These are phyloP conservation scores for Pentamera pediparva DNA, from an alignment of 53 echinoderm and acorn worm species.

Conservation along the genomic window DNA sequence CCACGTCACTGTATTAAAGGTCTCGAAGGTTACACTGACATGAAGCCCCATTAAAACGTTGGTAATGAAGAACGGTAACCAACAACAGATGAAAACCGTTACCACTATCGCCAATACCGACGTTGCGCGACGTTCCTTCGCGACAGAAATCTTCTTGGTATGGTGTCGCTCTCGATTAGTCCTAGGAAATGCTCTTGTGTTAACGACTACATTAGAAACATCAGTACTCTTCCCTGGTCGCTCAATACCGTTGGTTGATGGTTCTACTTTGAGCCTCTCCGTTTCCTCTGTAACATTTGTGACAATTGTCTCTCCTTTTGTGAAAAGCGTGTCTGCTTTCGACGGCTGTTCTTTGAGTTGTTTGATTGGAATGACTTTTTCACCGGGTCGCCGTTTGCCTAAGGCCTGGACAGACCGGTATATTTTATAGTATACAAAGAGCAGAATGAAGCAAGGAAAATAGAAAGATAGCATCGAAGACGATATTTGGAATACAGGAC, in stretches of 20 bases:
- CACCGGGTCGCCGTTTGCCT: conserved; percentile 53
- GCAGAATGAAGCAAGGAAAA: conserved; percentile 87
- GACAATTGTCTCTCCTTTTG: conserved; percentile 13
- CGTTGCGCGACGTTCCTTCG: conserved; percentile 88
- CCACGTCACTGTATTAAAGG: conserved; percentile 86
- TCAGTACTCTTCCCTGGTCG: background rate
- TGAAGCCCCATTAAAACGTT: conserved; percentile 84
- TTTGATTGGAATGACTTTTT: conserved; percentile 3
- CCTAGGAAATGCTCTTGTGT: background rate
- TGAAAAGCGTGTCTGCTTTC: background rate
- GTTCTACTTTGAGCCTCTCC: conserved; percentile 20
- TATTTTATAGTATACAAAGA: conserved; percentile 94
- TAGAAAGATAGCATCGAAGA: conserved; percentile 91
- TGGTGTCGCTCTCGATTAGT: background rate
- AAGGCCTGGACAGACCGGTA: conserved; percentile 90
- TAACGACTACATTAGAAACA: no score
- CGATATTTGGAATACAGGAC: conserved; percentile 78
- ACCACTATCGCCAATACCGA: conserved; percentile 87
- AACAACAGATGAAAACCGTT: conserved; percentile 85
- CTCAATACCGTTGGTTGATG: background rate
- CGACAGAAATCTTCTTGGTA: conserved; percentile 68
- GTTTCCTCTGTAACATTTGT: conserved; percentile 20
- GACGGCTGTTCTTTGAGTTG: background rate
- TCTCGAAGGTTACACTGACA: conserved; percentile 59
- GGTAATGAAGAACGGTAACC: conserved; percentile 97